Conservation (phyloP, 2,888 invertebrate species). For the Listrodromus nycthemerus region DNA sequence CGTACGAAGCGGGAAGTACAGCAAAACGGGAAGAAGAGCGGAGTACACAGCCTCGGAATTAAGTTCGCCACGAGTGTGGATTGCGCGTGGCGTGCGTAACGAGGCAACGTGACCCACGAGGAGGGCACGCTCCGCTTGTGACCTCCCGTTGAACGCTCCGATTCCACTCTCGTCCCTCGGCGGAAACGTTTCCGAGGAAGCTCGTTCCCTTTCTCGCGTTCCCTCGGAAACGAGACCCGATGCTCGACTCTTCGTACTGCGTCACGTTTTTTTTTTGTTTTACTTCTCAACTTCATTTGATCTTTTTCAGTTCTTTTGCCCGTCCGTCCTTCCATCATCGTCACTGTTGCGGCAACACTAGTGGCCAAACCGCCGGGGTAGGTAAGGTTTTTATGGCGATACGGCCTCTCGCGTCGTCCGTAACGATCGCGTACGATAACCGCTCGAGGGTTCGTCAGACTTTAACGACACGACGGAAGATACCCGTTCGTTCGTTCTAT, state of each 20-base stretch:
- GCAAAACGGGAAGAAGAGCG: slow-evolving; percentile 18
- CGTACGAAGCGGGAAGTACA: background rate
- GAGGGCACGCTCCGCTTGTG: slow-evolving; percentile 63
- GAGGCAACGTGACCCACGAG: slow-evolving; percentile 64
- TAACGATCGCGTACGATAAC: slow-evolving; percentile 38
- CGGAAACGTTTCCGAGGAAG: slow-evolving; percentile 27
- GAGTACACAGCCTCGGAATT: slow-evolving; percentile 11
- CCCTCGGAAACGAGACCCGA: slow-evolving; percentile 60
- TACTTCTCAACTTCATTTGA: background rate
- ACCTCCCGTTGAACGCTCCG: slow-evolving; percentile 63
- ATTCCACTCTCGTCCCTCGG: slow-evolving; percentile 47
- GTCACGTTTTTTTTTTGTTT: slow-evolving; percentile 26
- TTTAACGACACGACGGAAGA: slow-evolving; percentile 6
- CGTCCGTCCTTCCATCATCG: slow-evolving; percentile 40
- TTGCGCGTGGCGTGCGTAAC: slow-evolving; percentile 64
- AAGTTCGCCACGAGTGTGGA: slow-evolving; percentile 41
- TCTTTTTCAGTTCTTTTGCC: background rate
- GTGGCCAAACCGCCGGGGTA: slow-evolving; percentile 11
- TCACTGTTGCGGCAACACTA: slow-evolving; percentile 34
- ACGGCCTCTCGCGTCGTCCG: slow-evolving; percentile 25
- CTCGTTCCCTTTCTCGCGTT: slow-evolving; percentile 2
- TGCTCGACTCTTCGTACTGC: slow-evolving; percentile 19
- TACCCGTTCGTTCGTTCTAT: background rate
- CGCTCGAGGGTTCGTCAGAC: slow-evolving; percentile 27
- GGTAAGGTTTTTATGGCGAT: slow-evolving; percentile 34